Evolutionary conservation across 2,113 vertebrate genomes (phyloP).

Genomic region (Neopipo cinnamomea): DNA sequence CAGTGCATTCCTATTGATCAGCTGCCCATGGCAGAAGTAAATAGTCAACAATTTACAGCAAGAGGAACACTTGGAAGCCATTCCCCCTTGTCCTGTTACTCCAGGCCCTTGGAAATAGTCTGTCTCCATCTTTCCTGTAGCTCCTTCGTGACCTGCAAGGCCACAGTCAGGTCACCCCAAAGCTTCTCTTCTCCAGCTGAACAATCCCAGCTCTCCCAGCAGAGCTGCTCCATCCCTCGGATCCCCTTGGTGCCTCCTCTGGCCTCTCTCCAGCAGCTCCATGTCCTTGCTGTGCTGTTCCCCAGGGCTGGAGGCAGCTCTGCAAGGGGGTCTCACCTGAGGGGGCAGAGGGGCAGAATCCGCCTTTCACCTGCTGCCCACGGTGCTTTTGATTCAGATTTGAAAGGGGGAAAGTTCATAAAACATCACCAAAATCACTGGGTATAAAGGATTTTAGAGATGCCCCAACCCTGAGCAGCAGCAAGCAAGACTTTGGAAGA

Average conservation of each 20-base stretch:
- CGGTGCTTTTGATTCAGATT: background rate
- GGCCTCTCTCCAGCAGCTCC: background rate
- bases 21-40: background rate
- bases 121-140: background rate
- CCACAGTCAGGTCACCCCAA: background rate
- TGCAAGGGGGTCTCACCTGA: background rate
- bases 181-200: background rate
- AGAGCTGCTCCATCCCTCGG: background rate
- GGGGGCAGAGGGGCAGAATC: accelerated
- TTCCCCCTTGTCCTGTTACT: background rate
- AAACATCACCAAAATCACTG: background rate
- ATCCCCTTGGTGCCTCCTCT: background rate
- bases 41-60: background rate
- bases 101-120: background rate
- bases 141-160: background rate
- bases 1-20: background rate
- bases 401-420: background rate
- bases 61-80: background rate
- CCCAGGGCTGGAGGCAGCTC: background rate
- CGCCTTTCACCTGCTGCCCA: background rate
- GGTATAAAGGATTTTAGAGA: background rate
- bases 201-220: background rate
- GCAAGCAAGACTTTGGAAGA: background rate
- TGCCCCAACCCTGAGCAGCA: background rate
- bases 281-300: background rate